These are phyloP conservation scores for Lasiommata megera DNA, from an alignment of 2,888 invertebrate species.

Conservation along the genomic window DNA sequence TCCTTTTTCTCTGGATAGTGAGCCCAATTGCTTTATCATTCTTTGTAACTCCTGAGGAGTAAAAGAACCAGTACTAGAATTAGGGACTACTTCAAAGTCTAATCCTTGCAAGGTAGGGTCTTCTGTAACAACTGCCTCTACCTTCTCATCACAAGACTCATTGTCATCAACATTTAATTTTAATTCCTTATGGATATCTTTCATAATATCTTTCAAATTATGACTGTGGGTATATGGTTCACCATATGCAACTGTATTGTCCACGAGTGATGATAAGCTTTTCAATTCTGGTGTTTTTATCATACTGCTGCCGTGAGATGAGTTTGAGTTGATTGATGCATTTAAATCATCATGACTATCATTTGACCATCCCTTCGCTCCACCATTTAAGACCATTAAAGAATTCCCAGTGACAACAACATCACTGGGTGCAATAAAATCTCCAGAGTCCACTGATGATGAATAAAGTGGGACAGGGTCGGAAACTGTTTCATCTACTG, in stretches of 20 bases:
- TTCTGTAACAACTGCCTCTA: constrained; percentile 53
- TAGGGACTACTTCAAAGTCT: constrained; percentile 82
- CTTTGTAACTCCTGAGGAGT: constrained; percentile 78
- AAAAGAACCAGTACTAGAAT: constrained; percentile 75
- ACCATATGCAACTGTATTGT: constrained; percentile 58
- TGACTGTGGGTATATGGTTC: constrained; percentile 58
- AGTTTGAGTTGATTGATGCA: constrained; percentile 72
- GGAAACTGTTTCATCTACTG: constrained; percentile 44
- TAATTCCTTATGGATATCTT: constrained; percentile 66
- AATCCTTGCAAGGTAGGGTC: constrained; percentile 70
- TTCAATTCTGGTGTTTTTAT: constrained; percentile 77
- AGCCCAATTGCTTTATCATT: constrained; percentile 85
- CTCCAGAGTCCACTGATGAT: constrained; percentile 58
- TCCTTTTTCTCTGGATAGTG: constrained; percentile 88
- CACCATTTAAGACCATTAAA: constrained; percentile 44
- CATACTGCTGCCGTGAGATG: constrained; percentile 75
- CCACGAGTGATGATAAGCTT: constrained; percentile 69
- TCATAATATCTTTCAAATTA: constrained; percentile 84
- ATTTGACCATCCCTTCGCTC: constrained; percentile 84
- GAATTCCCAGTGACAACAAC: constrained; percentile 82
- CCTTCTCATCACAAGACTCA: constrained; percentile 49
- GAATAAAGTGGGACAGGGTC: constrained; percentile 50
- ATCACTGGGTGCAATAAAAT: constrained; percentile 57
- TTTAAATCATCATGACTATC: constrained; percentile 81
- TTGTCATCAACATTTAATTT: constrained; percentile 60